phyloP scores from a whole-genome alignment of 2,113 vertebrate species.

The Odontesthes bonariensis region DNA sequence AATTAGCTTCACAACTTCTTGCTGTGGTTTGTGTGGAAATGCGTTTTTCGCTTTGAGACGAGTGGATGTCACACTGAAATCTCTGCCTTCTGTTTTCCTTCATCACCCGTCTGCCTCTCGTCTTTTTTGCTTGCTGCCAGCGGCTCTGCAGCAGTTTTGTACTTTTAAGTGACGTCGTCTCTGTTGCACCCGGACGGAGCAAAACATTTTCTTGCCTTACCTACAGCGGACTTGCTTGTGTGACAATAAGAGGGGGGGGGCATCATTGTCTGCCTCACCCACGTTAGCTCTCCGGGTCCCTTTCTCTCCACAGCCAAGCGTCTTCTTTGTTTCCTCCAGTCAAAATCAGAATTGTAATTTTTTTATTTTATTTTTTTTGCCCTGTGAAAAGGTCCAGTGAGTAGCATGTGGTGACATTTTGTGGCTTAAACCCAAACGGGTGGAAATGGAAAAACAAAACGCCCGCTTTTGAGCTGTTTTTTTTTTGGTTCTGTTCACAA shows the following conservation, averaged over 20 bases:
- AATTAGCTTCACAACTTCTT: not conserved
- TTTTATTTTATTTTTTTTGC: conserved; percentile 19
- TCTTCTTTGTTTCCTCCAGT: conserved; percentile 15
- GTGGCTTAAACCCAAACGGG: not conserved
- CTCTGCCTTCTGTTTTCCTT: conserved; percentile 28
- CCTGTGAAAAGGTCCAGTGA: not conserved
- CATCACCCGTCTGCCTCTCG: conserved; percentile 16
- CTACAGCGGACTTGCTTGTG: conserved; percentile 20
- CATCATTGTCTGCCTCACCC: not conserved
- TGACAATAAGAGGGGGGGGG: not conserved
- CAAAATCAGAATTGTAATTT: conserved; percentile 24
- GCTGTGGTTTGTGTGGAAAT: conserved; percentile 31
- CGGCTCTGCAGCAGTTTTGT: not conserved
- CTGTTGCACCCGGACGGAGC: conserved; percentile 35
- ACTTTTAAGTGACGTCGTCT: not conserved
- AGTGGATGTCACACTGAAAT: not conserved
- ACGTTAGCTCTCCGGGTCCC: not conserved
- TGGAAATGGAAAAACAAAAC: not conserved
- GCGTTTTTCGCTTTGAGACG: not conserved
- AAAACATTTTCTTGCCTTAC: conserved; percentile 64
- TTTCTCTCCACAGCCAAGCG: conserved; percentile 5
- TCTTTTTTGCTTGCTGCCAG: conserved; percentile 10
- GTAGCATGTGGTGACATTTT: not conserved
- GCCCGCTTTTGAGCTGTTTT: too few species aligned
- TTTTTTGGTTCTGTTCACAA: too few species aligned